Evolutionary conservation across 2,113 vertebrate species (phyloP), one percentile per base, ranked within the genome.

Genomic region (Clarias batrachus): DNA sequence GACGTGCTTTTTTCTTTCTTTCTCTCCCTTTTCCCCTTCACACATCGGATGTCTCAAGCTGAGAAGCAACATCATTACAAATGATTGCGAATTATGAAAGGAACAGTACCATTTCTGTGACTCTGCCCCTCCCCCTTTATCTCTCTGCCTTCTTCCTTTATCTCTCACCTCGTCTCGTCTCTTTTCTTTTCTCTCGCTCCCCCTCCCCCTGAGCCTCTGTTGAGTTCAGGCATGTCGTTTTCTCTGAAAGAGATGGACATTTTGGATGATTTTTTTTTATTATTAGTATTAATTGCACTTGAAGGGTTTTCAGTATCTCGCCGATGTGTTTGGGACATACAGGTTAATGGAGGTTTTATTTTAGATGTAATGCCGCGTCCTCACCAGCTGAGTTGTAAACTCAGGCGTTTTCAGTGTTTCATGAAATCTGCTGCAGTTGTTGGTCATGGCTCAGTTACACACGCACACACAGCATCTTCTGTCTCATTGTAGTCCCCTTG

Each of bases 401-500:
- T 70, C 30, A 21, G 16, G 33, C 21, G 68, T 33, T 13, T 68
- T 5, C 11, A 13, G 16, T 16, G 3, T 33, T 16, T 68, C 1
- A 17, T 68, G 4, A 68, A 68, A 30, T 30, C 68, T 66, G 65
- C 65, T 27, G 65, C 23, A 14, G 12, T 14, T 66, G 11, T 59
- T 63, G 52, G 74, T 54, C 57, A 79, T 17, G 37, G 3, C 27
- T 41, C 30, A 60, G 9, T 33, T 9, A 25, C 56, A 62, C 27
- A 37, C 62, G 74, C 33, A 13, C n/a, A 62, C 79, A 73, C 62
- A 63, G 52, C 86, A 56, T 63, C 66, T 78, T 88, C 59, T 52
- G 8, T 30, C 71, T 88, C 68, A 82, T 86, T 91, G 85, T 59
- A 88, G 33, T 62, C 17, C 19, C 84, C 77, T 66, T 70, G 27